Evolutionary conservation across 2,888 invertebrate genomes (phyloP).

Genomic region (Penaeus monodon): DNA sequence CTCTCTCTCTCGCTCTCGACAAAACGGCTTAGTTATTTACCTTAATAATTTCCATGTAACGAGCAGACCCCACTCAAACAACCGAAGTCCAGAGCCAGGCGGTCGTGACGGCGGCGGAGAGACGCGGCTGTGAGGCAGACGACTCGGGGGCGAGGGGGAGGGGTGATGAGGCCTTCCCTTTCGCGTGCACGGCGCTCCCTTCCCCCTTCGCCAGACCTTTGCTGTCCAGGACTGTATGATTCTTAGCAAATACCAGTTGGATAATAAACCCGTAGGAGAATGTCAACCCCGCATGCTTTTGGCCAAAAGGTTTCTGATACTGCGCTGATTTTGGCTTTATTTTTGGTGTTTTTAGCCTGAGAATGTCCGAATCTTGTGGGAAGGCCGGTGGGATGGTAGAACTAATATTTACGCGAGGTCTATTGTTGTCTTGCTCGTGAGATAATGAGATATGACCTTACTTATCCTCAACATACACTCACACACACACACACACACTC

Average conservation of each 20-base stretch:
- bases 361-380: too few species aligned
- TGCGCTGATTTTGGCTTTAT: too few species aligned
- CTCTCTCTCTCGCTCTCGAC: too few species aligned
- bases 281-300: neutral
- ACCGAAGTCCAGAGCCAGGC: too few species aligned
- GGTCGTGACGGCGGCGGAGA: neutral
- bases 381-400: too few species aligned
- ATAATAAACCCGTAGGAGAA: neutral
- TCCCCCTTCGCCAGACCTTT: conserved; percentile 11
- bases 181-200: neutral
- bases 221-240: conserved; percentile 3
- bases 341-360: too few species aligned
- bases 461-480: neutral
- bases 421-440: too few species aligned
- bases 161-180: neutral
- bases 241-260: conserved; percentile 11
- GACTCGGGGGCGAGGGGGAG: neutral
- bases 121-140: neutral
- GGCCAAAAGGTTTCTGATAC: neutral
- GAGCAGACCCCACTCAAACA: too few species aligned
- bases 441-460: neutral
- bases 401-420: too few species aligned
- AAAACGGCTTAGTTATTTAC: too few species aligned
- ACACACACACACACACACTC: conserved; percentile 12
- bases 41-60: too few species aligned